Evolutionary conservation across 2,797 vertebrate species (phyloP), one percentile per base, ranked within the genome.

Genomic region (Alectoris magna): DNA sequence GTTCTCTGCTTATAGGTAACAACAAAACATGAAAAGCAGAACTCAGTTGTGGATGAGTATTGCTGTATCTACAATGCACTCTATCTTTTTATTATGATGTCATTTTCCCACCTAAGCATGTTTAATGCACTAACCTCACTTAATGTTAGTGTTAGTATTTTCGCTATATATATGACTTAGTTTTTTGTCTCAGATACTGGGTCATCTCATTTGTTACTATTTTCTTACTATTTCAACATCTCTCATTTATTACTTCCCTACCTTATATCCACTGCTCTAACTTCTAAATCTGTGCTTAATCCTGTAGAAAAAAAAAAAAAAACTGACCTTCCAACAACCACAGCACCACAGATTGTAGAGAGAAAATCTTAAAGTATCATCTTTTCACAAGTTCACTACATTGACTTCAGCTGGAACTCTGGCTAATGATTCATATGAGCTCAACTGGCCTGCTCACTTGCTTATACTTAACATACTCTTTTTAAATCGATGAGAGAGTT

Each of bases 391-490:
- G 49, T 74, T 51, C 49, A 93, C 39, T 5, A 6, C 69, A 51
- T 3, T 55, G 44, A 36, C n/a, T 59, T 46, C 16, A 49, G 34
- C 9, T 53, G 38, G 43, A 78, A 55, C 2, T 5, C 23, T 80
- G 43, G 6, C 19, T 23, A 72, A 55, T 5, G 7, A 5, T 34
- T 43, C 67, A 24, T 6, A 7, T 1, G 23, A 68, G 14, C 34
- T 53, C 1, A 0, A 29, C 43, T 23, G 3, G 7, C 13, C 23
- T 74, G 36, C 13, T 24, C 60, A 22, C 27, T 4, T 39, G 4
- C 11, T 29, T 46, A 15, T 17, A 31, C 14, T 43, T 34, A 31
- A 66, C 24, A 44, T 6, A 43, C 64, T 73, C n/a, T 21, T 38
- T 39, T 69, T 39, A 63, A 79, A 84, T 15, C 6, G 4, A 16